Evolutionary conservation across 2,888 invertebrate species (phyloP).

Genomic region (Pammene fasciana): DNA sequence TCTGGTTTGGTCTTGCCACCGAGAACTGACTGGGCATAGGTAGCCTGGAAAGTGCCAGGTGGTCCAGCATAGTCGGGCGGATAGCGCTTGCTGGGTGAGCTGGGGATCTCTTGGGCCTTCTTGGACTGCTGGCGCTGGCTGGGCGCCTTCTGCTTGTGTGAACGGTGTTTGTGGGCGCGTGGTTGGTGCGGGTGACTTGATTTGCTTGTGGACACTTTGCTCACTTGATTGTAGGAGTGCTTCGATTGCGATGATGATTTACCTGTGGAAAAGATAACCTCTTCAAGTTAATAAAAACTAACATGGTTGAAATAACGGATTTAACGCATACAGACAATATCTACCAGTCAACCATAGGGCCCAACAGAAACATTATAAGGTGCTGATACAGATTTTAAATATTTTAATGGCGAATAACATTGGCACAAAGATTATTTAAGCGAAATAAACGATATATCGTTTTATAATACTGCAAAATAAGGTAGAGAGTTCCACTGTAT

Average conservation of each 20-base stretch:
- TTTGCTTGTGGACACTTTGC: conserved; percentile 81
- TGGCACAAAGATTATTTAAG: too few species aligned
- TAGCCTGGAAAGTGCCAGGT: conserved; percentile 77
- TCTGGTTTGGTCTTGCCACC: conserved; percentile 69
- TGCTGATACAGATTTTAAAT: too few species aligned
- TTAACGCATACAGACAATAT: too few species aligned
- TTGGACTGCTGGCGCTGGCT: conserved; percentile 59
- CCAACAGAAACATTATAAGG: too few species aligned
- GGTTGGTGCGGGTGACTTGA: conserved; percentile 66
- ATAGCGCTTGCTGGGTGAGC: conserved; percentile 66
- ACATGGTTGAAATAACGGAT: too few species aligned
- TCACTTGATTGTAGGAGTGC: conserved; percentile 81
- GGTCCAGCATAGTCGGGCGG: conserved; percentile 69
- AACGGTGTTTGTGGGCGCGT: conserved; percentile 64
- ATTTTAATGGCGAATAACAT: too few species aligned
- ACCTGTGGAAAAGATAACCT: conserved; percentile 58
- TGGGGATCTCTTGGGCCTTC: conserved; percentile 62
- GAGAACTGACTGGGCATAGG: conserved; percentile 74
- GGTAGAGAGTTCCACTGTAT: too few species aligned
- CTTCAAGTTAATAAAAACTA: too few species aligned
- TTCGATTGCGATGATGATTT: conserved; percentile 78
- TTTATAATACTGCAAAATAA: background rate
- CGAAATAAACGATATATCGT: too few species aligned
- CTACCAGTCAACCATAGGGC: too few species aligned
- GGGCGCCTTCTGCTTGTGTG: conserved; percentile 55